Conservation (phyloP, 2,888 invertebrate species). For the Drosophila vallismaia region DNA sequence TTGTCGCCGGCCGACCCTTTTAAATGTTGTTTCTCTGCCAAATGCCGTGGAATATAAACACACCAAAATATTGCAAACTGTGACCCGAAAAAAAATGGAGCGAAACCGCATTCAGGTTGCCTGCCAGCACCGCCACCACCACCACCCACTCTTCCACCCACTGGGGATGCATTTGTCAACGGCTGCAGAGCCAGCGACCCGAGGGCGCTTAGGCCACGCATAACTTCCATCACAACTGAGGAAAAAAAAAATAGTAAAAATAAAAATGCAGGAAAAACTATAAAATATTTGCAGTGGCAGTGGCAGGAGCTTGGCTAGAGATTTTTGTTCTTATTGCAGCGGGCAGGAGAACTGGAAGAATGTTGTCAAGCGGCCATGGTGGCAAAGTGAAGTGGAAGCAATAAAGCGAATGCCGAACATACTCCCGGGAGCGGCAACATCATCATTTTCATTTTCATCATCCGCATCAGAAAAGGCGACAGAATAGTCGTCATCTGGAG, state of each 20-base stretch:
- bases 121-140: background rate
- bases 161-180: slow-evolving; percentile 71
- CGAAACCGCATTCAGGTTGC: slow-evolving; percentile 23
- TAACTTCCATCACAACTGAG: slow-evolving; percentile 69
- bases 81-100: slow-evolving; percentile 28
- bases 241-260: slow-evolving; percentile 24
- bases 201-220: slow-evolving; percentile 57
- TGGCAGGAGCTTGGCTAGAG: slow-evolving; percentile 27
- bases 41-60: slow-evolving; percentile 35
- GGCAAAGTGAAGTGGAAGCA: slow-evolving; percentile 53
- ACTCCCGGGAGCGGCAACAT: slow-evolving; percentile 31
- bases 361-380: slow-evolving; percentile 38
- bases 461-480: slow-evolving; percentile 11
- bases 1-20: slow-evolving; percentile 1
- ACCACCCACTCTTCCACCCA: slow-evolving; percentile 30
- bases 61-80: slow-evolving; percentile 24
- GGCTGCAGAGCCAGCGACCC: slow-evolving; percentile 33
- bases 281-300: slow-evolving; percentile 44
- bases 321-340: slow-evolving; percentile 24
- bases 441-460: slow-evolving; percentile 37
- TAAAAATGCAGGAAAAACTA: slow-evolving; percentile 16
- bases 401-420: slow-evolving; percentile 63
- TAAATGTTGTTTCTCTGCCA: slow-evolving; percentile 47
- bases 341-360: slow-evolving; percentile 27
- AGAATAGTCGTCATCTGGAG: slow-evolving; percentile 20